phyloP scores from a whole-genome alignment of 2,888 invertebrate species.

The Thumatha senex region DNA sequence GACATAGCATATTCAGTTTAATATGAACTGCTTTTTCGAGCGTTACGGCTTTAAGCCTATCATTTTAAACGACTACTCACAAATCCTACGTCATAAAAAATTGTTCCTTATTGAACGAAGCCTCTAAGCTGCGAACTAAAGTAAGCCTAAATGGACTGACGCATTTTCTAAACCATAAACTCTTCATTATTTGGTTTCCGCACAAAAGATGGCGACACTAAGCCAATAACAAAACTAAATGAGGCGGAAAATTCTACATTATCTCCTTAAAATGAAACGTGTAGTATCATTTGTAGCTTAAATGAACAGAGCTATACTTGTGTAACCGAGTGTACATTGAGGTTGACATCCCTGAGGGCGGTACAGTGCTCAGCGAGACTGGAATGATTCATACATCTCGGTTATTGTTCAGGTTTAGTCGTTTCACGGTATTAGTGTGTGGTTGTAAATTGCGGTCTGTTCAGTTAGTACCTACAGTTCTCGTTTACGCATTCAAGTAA shows the following conservation, averaged over 20 bases:
- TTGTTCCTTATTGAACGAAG: too few relatives aligned
- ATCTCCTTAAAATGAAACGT: slow-evolving; percentile 4
- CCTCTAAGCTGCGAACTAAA: neutral
- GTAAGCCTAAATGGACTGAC: neutral
- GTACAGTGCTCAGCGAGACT: slow-evolving; percentile 35
- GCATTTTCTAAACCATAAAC: slow-evolving; percentile 1
- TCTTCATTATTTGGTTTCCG: neutral
- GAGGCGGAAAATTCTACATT: slow-evolving; percentile 8
- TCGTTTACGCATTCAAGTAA: neutral
- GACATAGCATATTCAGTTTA: too few relatives aligned
- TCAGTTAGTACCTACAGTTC: neutral
- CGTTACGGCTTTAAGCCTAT: too few relatives aligned
- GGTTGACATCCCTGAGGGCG: slow-evolving; percentile 18
- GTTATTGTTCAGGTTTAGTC: slow-evolving; percentile 34
- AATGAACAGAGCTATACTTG: slow-evolving; percentile 23
- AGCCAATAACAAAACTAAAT: slow-evolving; percentile 7
- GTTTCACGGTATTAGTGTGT: slow-evolving; percentile 12
- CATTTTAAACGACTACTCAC: too few relatives aligned
- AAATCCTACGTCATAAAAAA: too few relatives aligned
- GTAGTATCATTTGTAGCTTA: slow-evolving; percentile 13
- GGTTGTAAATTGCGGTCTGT: slow-evolving; percentile 6
- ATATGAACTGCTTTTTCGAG: too few relatives aligned
- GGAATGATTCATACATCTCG: slow-evolving; percentile 41
- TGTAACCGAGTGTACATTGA: slow-evolving; percentile 27
- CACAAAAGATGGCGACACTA: neutral